A percentile compares a stretch with the other conserved stretches of the same genome.
Conservation (phyloP, 2,797 vertebrate species). For the Botia almorhae region DNA sequence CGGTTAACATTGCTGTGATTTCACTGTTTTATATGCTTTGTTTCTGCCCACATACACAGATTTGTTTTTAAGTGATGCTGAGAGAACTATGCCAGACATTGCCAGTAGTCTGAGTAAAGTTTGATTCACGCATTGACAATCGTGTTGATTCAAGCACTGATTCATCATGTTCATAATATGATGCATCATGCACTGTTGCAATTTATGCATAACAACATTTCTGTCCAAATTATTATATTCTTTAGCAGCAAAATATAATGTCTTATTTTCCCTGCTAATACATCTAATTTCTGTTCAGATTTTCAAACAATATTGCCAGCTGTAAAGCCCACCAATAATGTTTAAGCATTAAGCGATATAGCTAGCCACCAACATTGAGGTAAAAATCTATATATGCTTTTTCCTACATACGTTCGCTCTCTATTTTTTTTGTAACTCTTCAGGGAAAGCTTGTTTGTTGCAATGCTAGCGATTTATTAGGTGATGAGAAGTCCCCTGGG, state of each 20-base stretch:
- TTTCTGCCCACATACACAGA: not conserved
- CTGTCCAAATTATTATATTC: too few species aligned
- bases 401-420: not conserved
- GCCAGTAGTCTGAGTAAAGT: not conserved
- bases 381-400: not conserved
- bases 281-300: not conserved
- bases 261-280: not conserved
- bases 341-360: not conserved
- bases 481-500: conserved; percentile 57
- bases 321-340: not conserved
- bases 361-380: not conserved
- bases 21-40: not conserved
- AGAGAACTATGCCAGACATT: not conserved
- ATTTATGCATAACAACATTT: not conserved
- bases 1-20: too few species aligned
- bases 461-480: conserved; percentile 65
- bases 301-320: not conserved
- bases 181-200: not conserved
- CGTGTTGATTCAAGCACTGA: not conserved
- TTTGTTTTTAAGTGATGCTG: not conserved
- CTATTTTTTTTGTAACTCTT: conserved; percentile 29
- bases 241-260: not conserved
- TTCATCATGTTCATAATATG: not conserved
- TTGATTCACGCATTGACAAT: not conserved
- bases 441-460: conserved; percentile 57